These are phyloP conservation scores for Drosophila prolongata DNA, from an alignment of 2,888 invertebrate genomes.

Conservation along the genomic window DNA sequence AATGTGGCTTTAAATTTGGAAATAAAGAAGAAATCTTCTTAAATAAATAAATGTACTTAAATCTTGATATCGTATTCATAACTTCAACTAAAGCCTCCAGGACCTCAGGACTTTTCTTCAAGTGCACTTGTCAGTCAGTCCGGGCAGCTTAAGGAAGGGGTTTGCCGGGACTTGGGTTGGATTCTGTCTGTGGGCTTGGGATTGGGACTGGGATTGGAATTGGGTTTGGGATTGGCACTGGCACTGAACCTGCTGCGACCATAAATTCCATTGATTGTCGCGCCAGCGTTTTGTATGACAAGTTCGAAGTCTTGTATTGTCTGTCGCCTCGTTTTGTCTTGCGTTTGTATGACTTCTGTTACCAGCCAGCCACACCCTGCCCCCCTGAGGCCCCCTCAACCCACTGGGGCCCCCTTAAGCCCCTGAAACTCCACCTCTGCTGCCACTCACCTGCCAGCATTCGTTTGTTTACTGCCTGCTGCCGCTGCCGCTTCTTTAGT, in stretches of 20 bases:
- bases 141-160: slow-evolving; percentile 9
- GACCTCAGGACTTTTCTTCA: not conserved
- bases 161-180: slow-evolving; percentile 22
- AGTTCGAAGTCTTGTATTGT: slow-evolving; percentile 62
- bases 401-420: not conserved
- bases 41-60: no score
- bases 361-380: slow-evolving; percentile 56
- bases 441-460: slow-evolving; percentile 77
- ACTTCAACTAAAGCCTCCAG: not conserved
- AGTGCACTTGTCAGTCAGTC: slow-evolving; percentile 36
- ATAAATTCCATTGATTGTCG: slow-evolving; percentile 80
- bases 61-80: no score
- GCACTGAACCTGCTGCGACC: slow-evolving; percentile 46
- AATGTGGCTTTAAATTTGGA: no score
- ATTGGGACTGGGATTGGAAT: slow-evolving; percentile 26
- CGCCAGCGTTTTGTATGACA: slow-evolving; percentile 75
- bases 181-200: slow-evolving; percentile 35
- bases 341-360: slow-evolving; percentile 74
- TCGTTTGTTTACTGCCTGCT: slow-evolving; percentile 45
- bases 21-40: no score
- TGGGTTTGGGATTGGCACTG: slow-evolving; percentile 16
- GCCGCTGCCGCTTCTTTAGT: slow-evolving; percentile 27
- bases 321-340: slow-evolving; percentile 47
- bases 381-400: slow-evolving; percentile 1
- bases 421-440: slow-evolving; percentile 18